Evolutionary conservation across 1,140 invertebrate species (phyloP).

Genomic region (Drosophila miranda): DNA sequence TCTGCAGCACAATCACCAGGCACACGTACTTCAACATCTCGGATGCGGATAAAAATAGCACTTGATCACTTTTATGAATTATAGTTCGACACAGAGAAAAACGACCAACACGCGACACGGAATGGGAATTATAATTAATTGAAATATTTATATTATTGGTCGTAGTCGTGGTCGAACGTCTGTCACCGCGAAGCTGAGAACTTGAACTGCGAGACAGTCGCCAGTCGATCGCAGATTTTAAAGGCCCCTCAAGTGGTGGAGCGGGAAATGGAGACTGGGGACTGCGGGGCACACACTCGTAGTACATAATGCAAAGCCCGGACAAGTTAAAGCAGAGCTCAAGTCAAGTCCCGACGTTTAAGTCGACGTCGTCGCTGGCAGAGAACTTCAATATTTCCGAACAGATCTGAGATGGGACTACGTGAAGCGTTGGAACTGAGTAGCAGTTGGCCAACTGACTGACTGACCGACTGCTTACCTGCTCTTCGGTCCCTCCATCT

Average conservation of each 20-base stretch:
- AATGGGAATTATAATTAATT: constrained; percentile 6
- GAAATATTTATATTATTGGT: constrained; percentile 4
- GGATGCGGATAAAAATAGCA: constrained; percentile 3
- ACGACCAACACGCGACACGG: constrained; percentile 4
- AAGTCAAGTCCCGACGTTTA: constrained; percentile 6
- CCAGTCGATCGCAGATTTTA: constrained; percentile 55
- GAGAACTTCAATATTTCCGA: constrained; percentile 36
- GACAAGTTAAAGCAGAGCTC: constrained; percentile 22
- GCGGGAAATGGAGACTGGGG: constrained; percentile 10
- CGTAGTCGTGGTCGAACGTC: constrained; percentile 36
- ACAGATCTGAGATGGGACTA: constrained; percentile 3
- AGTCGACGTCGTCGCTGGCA: constrained; percentile 7
- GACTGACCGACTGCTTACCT: constrained; percentile 25
- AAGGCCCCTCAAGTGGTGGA: constrained; percentile 36
- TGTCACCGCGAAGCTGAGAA: constrained; percentile 59
- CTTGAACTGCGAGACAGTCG: constrained; percentile 55
- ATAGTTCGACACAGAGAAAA: neutral
- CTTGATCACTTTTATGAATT: constrained; percentile 1
- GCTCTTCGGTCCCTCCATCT: neutral
- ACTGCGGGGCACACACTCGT: no score
- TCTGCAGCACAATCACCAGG: constrained; percentile 45
- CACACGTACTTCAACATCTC: constrained; percentile 55
- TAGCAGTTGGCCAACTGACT: constrained; percentile 14
- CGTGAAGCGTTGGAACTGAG: neutral
- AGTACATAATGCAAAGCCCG: constrained; percentile 33